phyloP scores from a whole-genome alignment of 2,888 invertebrate genomes.

The Zeuzera pyrina region DNA sequence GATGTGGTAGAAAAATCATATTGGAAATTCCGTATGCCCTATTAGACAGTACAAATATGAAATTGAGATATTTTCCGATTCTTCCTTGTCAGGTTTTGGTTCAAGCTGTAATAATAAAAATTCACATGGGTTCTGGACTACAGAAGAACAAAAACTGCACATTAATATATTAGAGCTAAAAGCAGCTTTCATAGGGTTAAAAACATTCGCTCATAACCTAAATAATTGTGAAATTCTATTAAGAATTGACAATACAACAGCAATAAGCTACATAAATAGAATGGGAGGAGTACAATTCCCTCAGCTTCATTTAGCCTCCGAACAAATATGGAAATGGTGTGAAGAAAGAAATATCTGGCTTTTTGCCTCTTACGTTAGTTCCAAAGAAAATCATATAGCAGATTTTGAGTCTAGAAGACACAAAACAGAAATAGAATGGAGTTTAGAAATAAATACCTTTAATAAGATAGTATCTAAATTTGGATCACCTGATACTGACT shows the following conservation, averaged over 20 bases:
- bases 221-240: background rate
- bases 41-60: background rate
- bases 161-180: no score
- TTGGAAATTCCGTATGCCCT: background rate
- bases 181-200: background rate
- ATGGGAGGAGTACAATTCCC: background rate
- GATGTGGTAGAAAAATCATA: background rate
- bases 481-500: constrained; percentile 11
- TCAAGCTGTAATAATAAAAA: background rate
- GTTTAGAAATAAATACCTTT: constrained; percentile 4
- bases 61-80: background rate
- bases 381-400: background rate
- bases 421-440: constrained; percentile 12
- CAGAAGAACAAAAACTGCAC: background rate
- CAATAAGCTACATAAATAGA: background rate
- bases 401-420: background rate
- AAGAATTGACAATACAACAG: background rate
- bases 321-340: background rate
- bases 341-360: background rate
- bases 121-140: background rate
- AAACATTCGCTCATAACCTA: background rate
- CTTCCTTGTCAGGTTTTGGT: background rate
- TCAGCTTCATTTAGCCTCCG: background rate
- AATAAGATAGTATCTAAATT: constrained; percentile 5
- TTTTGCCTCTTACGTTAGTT: background rate